Percentiles rank a stretch among this genome's conserved stretches.
These are phyloP conservation scores for Rhinichthys klamathensis DNA, from an alignment of 2,113 vertebrate species.

Conservation along the genomic window DNA sequence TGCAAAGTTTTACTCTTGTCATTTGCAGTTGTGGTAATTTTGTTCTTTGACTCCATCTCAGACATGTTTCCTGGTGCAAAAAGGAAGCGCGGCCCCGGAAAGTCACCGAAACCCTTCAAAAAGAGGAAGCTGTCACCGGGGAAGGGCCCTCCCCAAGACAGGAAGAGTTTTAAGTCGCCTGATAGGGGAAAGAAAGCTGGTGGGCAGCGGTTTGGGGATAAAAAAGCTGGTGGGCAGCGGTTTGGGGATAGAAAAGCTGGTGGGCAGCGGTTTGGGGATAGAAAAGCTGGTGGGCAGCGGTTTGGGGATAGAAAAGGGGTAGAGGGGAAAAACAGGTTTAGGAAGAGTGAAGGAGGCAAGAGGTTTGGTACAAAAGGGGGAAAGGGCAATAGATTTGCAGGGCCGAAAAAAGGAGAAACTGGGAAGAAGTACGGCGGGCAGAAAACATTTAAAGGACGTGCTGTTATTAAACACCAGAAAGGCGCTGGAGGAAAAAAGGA, in stretches of 20 bases:
- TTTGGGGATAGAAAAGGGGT: conserved; percentile 63
- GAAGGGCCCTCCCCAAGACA: conserved; percentile 18
- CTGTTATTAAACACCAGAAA: conserved; percentile 62
- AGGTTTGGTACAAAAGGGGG: conserved; percentile 51
- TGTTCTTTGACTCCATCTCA: conserved; percentile 53
- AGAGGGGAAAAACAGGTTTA: conserved; percentile 48
- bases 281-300: conserved; percentile 61
- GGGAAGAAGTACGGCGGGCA: conserved; percentile 63
- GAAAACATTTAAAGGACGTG: conserved; percentile 54
- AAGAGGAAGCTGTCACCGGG: conserved; percentile 62
- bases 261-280: conserved; percentile 62
- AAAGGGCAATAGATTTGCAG: conserved; percentile 31
- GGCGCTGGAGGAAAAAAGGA: conserved; percentile 59
- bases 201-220: conserved; percentile 62
- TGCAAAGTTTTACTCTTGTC: background rate
- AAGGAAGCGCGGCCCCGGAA: conserved; percentile 58
- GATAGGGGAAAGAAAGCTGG: conserved; percentile 16
- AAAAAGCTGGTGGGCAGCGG: conserved; percentile 61
- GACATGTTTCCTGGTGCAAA: conserved; percentile 77
- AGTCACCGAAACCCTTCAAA: conserved; percentile 59
- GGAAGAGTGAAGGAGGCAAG: conserved; percentile 45
- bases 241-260: conserved; percentile 62
- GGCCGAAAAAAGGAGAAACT: conserved; percentile 24
- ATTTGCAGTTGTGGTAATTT: background rate
- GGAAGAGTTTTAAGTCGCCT: background rate